Percentiles rank a stretch among this genome's conserved stretches.
Conservation (phyloP, 1,140 invertebrate genomes). For the Callitettix versicolor region DNA sequence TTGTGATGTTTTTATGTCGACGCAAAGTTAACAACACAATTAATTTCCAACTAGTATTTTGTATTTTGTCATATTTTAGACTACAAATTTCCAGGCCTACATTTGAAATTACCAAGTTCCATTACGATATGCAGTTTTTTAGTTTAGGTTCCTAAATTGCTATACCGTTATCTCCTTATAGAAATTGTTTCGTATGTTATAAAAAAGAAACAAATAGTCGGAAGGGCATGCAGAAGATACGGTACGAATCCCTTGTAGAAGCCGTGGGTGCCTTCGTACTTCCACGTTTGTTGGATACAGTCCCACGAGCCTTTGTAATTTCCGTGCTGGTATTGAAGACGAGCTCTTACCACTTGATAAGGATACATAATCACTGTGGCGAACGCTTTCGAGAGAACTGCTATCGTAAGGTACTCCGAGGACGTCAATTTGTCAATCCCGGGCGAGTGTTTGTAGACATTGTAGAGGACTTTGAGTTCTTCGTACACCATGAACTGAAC, state of each 20-base stretch:
- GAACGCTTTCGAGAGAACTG: conserved; percentile 88
- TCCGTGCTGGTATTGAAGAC: conserved; percentile 93
- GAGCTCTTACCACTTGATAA: conserved; percentile 89
- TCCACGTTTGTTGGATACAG: conserved; percentile 80
- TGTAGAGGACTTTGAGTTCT: conserved; percentile 91
- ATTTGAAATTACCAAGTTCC: too few relatives aligned
- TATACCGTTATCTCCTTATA: too few relatives aligned
- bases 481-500: conserved; percentile 98
- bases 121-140: too few relatives aligned
- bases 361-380: conserved; percentile 91
- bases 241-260: conserved; percentile 96
- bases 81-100: too few relatives aligned
- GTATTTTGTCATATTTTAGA: too few relatives aligned
- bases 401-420: conserved; percentile 80
- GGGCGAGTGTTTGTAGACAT: conserved; percentile 60
- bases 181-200: too few relatives aligned
- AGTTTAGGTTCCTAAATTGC: too few relatives aligned
- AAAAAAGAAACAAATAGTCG: too few relatives aligned
- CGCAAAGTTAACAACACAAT: too few relatives aligned
- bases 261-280: conserved; percentile 74
- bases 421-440: conserved; percentile 82
- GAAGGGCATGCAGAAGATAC: conserved; percentile 45
- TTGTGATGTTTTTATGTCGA: too few relatives aligned
- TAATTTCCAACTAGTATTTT: too few relatives aligned
- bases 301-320: conserved; percentile 74